Evolutionary conservation across 1,140 invertebrate genomes (phyloP), one percentile per base, ranked within the genome.

Genomic region (Saccostrea glomerata): DNA sequence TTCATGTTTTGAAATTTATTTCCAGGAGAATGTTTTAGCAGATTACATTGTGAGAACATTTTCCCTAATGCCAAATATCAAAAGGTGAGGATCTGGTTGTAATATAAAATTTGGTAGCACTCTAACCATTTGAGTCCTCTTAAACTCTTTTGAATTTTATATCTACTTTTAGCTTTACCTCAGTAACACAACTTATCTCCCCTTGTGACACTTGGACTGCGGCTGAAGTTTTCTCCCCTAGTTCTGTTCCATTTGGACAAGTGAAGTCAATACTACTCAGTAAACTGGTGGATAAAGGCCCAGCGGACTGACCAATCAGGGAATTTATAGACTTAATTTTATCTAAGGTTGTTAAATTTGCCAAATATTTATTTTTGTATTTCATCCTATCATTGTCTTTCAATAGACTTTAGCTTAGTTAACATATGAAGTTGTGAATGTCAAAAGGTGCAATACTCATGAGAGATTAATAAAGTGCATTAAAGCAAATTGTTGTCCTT

Each of bases 31-130:
- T 30, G 84, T 89, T 7, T 60, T 91, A n/a, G 60, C 89, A 54
- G 63, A 89, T 23, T 90, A 90, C 85, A 87, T 88, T 40, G 85
- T 87, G 82, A 77, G 84, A 55, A 55, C 90, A 30, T 91, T 91
- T 73, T 85, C 55, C 13, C 20, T 86, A 20, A 84, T 90, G 63
- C 90, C 90, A 73, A 63, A 88, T 25, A 87, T 88, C 73, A 89
- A 87, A 83, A 90, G 90, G 90, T 91, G 40, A 6, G 47, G 20
- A 30, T 30, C 0, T 63, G 3, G 7, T 47, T 47, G 47, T 47
- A 6, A 47, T 47, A 47, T 47, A 47, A 47, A 47, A 47, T 47
- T 7, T 47, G 30, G 30, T 36, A 36, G 30, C 30, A 36, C 30
- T 36, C 30, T 36, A 36, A 36, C 30, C 30, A 36, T 36, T 36